Conservation (phyloP, 92 coral and sea anemone genomes). For the Micromussa lordhowensis region DNA sequence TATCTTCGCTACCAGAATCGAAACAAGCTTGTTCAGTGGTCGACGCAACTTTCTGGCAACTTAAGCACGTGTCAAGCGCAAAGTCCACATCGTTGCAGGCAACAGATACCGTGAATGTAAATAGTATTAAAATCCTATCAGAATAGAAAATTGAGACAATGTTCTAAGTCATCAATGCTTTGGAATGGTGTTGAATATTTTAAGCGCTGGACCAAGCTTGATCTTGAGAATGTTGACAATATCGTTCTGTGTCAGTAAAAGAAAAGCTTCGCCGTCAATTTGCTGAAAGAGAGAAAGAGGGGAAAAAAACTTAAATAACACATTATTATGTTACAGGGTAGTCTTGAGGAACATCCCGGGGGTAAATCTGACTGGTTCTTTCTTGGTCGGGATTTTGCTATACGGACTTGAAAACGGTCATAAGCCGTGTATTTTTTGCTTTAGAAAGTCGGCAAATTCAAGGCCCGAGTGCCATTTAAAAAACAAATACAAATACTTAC, state of each 20-base stretch:
- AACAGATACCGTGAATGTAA: background rate
- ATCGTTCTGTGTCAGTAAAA: conserved; percentile 91
- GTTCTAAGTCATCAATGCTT: conserved; percentile 41
- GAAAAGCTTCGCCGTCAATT: conserved; percentile 96
- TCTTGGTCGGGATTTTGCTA: too few species aligned
- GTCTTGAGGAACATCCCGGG: too few species aligned
- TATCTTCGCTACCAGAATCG: background rate
- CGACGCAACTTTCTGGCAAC: background rate
- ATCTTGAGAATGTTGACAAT: conserved; percentile 90
- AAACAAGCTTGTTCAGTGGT: background rate
- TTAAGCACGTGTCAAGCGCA: background rate
- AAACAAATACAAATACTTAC: too few species aligned
- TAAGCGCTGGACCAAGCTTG: conserved; percentile 95
- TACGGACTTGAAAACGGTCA: too few species aligned
- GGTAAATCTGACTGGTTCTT: too few species aligned
- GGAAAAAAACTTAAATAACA: too few species aligned
- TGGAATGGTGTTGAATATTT: conserved; percentile 91
- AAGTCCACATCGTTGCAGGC: background rate
- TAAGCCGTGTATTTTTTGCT: too few species aligned
- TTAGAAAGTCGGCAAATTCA: too few species aligned
- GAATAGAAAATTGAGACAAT: background rate
- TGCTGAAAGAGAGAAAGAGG: conserved; percentile 63
- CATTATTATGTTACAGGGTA: too few species aligned
- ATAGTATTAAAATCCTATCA: background rate
- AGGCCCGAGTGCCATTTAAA: too few species aligned